Conservation (phyloP, 1,140 invertebrate genomes). For the Bombus pyrosoma region DNA sequence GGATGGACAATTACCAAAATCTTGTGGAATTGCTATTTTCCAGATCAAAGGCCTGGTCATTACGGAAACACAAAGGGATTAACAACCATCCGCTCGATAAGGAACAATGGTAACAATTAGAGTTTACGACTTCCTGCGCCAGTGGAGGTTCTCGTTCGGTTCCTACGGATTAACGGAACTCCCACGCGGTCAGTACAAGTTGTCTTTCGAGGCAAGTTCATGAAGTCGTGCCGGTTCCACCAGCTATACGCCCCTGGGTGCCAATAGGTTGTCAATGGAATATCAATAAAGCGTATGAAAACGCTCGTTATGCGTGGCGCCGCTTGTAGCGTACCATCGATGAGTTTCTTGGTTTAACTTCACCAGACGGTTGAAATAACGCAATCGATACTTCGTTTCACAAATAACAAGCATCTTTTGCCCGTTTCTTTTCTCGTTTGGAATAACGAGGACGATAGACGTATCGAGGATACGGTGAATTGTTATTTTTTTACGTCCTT, state of each 20-base stretch:
- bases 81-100: not conserved
- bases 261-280: slow-evolving; percentile 52
- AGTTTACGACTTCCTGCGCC: slow-evolving; percentile 58
- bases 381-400: slow-evolving; percentile 28
- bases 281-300: slow-evolving; percentile 49
- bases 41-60: not conserved
- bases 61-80: not conserved
- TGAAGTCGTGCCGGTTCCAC: slow-evolving; percentile 29
- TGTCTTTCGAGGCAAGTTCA: slow-evolving; percentile 55
- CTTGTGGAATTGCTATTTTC: not conserved
- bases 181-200: slow-evolving; percentile 45
- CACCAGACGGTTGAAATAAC: slow-evolving; percentile 3
- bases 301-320: slow-evolving; percentile 38
- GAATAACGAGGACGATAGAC: not conserved
- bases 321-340: not conserved
- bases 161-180: slow-evolving; percentile 66
- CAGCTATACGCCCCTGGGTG: slow-evolving; percentile 31
- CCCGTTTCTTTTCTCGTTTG: not conserved
- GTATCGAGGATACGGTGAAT: not conserved
- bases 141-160: slow-evolving; percentile 44
- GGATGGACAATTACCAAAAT: not conserved
- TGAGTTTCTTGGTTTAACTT: not conserved
- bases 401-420: not conserved
- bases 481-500: too few relatives aligned
- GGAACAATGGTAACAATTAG: slow-evolving; percentile 62